Base-by-base conservation (phyloP, 2,888 invertebrate genomes). In the Ashinkailepas kermadecensis region DNA sequence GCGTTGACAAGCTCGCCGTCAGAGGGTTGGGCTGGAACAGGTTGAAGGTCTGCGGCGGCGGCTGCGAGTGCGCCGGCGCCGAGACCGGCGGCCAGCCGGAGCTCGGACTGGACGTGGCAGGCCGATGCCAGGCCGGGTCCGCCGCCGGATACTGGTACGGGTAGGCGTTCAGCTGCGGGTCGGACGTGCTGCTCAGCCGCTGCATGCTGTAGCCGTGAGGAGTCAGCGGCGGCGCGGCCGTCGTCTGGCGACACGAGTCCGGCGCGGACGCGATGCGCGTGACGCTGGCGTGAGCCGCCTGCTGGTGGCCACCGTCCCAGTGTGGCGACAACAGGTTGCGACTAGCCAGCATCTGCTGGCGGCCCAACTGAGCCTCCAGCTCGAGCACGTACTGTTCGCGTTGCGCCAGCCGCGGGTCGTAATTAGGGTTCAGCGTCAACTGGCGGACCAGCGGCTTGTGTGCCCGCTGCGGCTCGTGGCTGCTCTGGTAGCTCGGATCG, bases 401-500 rank as follows among this genome's bases (percentile, higher is more conserved):
- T 57, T 85, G 89, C 85, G 88, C 88, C 81, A 92, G 88, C 82
- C 95, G 89, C 10, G 94, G 93, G 88, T 95, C 95, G 84, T 92
- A 92, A 39, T 89, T 89, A 0, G 95, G 95, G 88, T 95, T 94
- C n/a, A 95, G 87, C 21, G 94, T 94, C 79, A 94, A 88, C 86
- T 95, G 94, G 10, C 95, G 90, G 84, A 92, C 93, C 62, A 95
- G 89, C 87, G 94, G 95, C 82, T 92, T 89, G 86, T 95, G 95
- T 83, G 92, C 89, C 86, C 70, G 62, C 57, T 58, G 59, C 59
- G 39, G 59, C 78, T 81, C 62, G 39, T 39, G 39, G 64, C 78
- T 81, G 78, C 58, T 78, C 58, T 78, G 59, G 70, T 74, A 78
- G 64, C 79, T 80, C 13, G 82, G 80, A 21, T 82, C 82, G 11